Conservation (phyloP, 1,140 invertebrate genomes). For the Bombus cullumanus region DNA sequence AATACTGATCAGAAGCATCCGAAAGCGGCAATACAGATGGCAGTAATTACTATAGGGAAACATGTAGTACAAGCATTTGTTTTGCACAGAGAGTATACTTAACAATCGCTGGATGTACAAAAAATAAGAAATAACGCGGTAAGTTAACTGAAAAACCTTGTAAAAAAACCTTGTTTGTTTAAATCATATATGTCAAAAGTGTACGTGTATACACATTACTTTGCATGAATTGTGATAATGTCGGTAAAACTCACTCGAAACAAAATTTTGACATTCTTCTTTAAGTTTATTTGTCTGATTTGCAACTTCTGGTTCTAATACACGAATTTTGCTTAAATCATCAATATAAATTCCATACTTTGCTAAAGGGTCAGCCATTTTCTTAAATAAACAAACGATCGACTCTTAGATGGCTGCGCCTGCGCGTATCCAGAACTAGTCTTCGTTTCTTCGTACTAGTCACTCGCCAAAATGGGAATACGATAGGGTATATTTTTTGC, state of each 20-base stretch:
- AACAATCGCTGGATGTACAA: slow-evolving; percentile 5
- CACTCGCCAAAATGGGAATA: slow-evolving; percentile 51
- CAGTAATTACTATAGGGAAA: slow-evolving; percentile 43
- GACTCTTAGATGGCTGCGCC: slow-evolving; percentile 23
- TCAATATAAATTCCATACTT: slow-evolving; percentile 92
- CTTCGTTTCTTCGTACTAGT: slow-evolving; percentile 45
- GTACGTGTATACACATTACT: not conserved
- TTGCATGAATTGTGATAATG: not conserved
- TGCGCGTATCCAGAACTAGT: slow-evolving; percentile 38
- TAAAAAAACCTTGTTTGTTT: not conserved
- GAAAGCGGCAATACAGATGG: slow-evolving; percentile 39
- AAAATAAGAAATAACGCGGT: slow-evolving; percentile 11
- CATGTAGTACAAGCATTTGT: slow-evolving; percentile 31
- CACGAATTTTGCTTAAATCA: slow-evolving; percentile 92
- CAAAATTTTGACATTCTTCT: slow-evolving; percentile 92
- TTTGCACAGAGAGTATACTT: not conserved
- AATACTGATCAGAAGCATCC: slow-evolving; percentile 6
- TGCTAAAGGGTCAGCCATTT: slow-evolving; percentile 89
- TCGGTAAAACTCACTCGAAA: slow-evolving; percentile 87
- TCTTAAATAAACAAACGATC: slow-evolving; percentile 53
- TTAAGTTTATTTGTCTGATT: slow-evolving; percentile 91
- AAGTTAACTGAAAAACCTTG: not conserved
- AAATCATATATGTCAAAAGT: not conserved
- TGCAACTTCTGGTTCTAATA: slow-evolving; percentile 90
- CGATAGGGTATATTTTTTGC: slow-evolving; percentile 18